Evolutionary conservation across 1,140 invertebrate species (phyloP), one percentile per base, ranked within the genome.

Genomic region (Pseudomyrmex pallidus): DNA sequence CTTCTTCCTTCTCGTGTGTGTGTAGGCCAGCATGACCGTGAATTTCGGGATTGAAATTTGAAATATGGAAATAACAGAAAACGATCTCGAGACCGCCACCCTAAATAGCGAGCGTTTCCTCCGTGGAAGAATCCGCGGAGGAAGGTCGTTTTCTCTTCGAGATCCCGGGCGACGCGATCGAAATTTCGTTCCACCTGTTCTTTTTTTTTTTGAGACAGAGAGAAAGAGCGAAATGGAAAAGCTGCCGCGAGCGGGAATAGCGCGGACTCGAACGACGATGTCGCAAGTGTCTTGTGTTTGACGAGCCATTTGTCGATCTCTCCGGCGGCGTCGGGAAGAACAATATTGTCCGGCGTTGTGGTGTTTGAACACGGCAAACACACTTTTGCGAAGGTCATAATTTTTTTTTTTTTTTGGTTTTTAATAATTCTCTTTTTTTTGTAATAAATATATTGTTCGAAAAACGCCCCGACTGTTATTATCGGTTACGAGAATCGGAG

Each of bases 31-130:
- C 22, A 78, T 46, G 64, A 44, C 9, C 64, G 76, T 78, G 88
- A 91, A 91, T 91, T 92, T 88, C 87, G 85, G 89, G 85, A 90
- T 89, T 87, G 91, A 92, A 91, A 91, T 86, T 90, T 91, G 90
- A 90, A 91, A 91, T 92, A 88, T 88, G 82, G 89, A 89, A 89
- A 89, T 90, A 90, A 91, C 85, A 87, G 87, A 77, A 90, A 90
- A 90, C 90, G 88, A 91, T 87, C 76, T 61, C 35, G 35, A 74
- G 68, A 59, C 22, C 50, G 76, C 76, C 20, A 70, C 64, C 52
- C 52, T 78, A 78, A 78, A 68, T 78, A 70, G 25, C 54, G 35
- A 48, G 20, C 76, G 44, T 68, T 78, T 25, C 3, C 9, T 25
- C 3, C 9, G 22, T 44, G 62, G 52, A 20, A 48, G 20, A 15